Evolutionary conservation across 2,797 vertebrate species (phyloP), one percentile per base, ranked within the genome.

Genomic region (Gallirallus australis): DNA sequence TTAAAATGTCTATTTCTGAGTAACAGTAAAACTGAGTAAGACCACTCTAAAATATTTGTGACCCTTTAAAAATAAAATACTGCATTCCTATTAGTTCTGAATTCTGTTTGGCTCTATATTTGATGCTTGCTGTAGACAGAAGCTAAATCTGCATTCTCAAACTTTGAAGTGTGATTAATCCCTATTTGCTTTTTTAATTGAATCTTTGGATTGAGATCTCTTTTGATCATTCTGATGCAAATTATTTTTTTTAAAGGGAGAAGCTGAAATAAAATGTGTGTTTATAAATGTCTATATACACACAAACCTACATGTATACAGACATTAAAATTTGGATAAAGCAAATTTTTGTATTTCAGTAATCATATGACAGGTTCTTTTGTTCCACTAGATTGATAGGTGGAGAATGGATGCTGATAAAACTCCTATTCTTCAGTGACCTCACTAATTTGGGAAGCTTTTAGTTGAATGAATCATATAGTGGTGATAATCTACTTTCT

Each of bases 211-310:
- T 86, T 82, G 90, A 93, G 82, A 68, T 87, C 21, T 95, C 80
- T 91, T 83, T 91, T 96, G 89, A 57, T 84, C 69, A 25, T 93
- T 91, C 93, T 96, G 76, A 97, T 90, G 65, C 60, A 61, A 94
- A 65, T 91, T 84, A 91, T 95, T 94, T 53, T 24, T 2, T 11
- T 4, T 9, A 15, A 4, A 9, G 1, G 9, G 39, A 76, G 35
- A 60, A 91, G 24, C 42, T 77, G 47, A 27, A 78, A 23, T 48
- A 42, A 54, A 80, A 11, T 15, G 1, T 48, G 14, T 80, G 30
- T 42, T 3, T 52, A 30, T 40, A 15, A 35, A 6, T 65, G 15
- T 28, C 7, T 52, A 28, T 48, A 60, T 15, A 60, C 24, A 52
- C 21, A 10, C n/a, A 45, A 37, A 37, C 37, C 37, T 37, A 37